phyloP scores from a whole-genome alignment of 2,888 invertebrate genomes.

The Sturmia bella region DNA sequence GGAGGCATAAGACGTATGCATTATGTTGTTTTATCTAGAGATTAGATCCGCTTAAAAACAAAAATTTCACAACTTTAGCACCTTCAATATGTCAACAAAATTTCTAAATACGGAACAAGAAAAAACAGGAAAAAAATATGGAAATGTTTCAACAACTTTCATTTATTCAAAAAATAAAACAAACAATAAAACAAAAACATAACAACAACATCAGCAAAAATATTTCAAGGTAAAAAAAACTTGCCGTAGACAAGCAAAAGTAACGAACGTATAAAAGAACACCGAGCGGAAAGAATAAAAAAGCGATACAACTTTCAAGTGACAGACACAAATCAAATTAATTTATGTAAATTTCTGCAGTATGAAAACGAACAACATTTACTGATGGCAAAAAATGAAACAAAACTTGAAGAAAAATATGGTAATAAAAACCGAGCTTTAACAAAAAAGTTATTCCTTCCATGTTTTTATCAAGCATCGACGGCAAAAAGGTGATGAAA shows the following conservation, averaged over 20 bases:
- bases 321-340: conserved; percentile 70
- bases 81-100: conserved; percentile 70
- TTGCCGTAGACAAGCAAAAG: neutral
- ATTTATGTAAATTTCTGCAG: conserved; percentile 68
- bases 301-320: conserved; percentile 67
- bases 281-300: conserved; percentile 32
- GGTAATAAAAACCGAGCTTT: conserved; percentile 61
- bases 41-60: conserved; percentile 52
- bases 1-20: neutral
- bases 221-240: conserved; percentile 22
- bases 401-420: conserved; percentile 37
- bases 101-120: conserved; percentile 39
- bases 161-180: conserved; percentile 21
- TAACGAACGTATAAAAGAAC: neutral
- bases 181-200: too few relatives aligned
- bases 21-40: conserved; percentile 45
- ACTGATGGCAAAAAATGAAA: conserved; percentile 44
- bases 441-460: conserved; percentile 51
- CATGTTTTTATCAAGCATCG: conserved; percentile 42
- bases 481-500: conserved; percentile 46
- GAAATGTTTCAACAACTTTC: conserved; percentile 30
- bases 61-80: conserved; percentile 65
- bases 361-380: conserved; percentile 65
- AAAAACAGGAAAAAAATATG: conserved; percentile 27
- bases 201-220: neutral